Percentiles rank a stretch among this genome's conserved stretches.
Evolutionary conservation across 2,888 invertebrate species (phyloP).

Genomic region (Phasia obesa): DNA sequence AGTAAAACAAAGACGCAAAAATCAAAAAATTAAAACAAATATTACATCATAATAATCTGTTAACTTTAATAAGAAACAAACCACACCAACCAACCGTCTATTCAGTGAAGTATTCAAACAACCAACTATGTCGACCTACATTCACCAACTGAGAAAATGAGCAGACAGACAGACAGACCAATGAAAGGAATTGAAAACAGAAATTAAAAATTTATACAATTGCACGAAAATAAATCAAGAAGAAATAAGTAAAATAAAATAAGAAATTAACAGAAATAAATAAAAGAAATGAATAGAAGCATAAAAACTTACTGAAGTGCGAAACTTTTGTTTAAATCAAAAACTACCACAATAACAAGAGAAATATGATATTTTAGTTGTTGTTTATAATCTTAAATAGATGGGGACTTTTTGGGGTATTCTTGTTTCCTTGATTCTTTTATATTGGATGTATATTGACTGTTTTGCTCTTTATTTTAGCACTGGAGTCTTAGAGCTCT

Average conservation of each 20-base stretch:
- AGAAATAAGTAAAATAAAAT: slow-evolving; percentile 5
- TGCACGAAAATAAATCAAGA: slow-evolving; percentile 17
- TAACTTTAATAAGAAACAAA: slow-evolving; percentile 61
- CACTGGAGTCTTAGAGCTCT: background rate
- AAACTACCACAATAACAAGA: slow-evolving; percentile 23
- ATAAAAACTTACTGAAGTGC: slow-evolving; percentile 69
- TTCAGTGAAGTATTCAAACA: slow-evolving; percentile 26
- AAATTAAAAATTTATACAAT: slow-evolving; percentile 1
- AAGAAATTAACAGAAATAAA: slow-evolving; percentile 44
- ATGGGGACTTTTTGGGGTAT: background rate
- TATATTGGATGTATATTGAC: background rate
- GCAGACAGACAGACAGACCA: slow-evolving; percentile 17
- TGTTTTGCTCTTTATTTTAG: background rate
- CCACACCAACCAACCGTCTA: slow-evolving; percentile 20
- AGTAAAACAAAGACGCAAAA: slow-evolving; percentile 1
- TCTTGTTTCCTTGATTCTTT: background rate
- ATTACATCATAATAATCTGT: slow-evolving; percentile 65
- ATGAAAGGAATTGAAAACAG: slow-evolving; percentile 29
- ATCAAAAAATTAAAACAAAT: slow-evolving; percentile 55
- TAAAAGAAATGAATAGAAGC: slow-evolving; percentile 64
- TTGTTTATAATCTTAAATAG: background rate
- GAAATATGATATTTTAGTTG: slow-evolving; percentile 16
- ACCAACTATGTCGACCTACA: slow-evolving; percentile 2
- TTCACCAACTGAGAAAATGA: slow-evolving; percentile 10
- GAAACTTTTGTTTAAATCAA: slow-evolving; percentile 62